Evolutionary conservation across 2,797 vertebrate genomes (phyloP).

Genomic region (Sphenodon punctatus): DNA sequence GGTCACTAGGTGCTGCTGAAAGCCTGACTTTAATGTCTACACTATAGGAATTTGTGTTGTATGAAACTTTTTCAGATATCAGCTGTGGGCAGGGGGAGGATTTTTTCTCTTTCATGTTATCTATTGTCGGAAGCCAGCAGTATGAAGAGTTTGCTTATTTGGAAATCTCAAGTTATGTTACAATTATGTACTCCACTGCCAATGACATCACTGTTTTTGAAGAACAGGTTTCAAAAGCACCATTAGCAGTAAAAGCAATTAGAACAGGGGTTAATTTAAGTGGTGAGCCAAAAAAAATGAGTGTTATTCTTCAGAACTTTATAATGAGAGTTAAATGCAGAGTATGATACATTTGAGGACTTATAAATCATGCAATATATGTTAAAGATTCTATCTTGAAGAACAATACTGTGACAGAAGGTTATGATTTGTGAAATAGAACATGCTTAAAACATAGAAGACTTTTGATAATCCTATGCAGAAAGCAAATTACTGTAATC

Average conservation of each 20-base stretch:
- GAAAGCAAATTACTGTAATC: too few relatives aligned
- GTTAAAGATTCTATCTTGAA: constrained; percentile 7
- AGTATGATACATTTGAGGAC: constrained; percentile 24
- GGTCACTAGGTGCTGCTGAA: constrained; percentile 33
- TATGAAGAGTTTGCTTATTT: constrained; percentile 28
- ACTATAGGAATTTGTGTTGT: constrained; percentile 22
- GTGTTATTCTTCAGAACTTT: constrained; percentile 39
- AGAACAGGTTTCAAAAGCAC: constrained; percentile 27
- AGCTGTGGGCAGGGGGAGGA: constrained; percentile 5
- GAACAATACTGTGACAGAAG: too few relatives aligned
- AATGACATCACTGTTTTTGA: constrained; percentile 39
- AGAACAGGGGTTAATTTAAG: constrained; percentile 37
- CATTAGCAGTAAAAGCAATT: constrained; percentile 37
- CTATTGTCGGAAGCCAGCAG: constrained; percentile 23
- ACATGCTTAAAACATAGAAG: too few relatives aligned
- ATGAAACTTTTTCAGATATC: constrained; percentile 31
- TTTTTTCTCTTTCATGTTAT: background rate
- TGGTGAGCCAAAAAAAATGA: constrained; percentile 5
- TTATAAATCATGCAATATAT: constrained; percentile 13
- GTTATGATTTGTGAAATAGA: too few relatives aligned
- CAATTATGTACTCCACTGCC: constrained; percentile 33
- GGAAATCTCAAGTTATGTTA: constrained; percentile 39
- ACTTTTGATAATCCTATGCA: too few relatives aligned
- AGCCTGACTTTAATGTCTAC: constrained; percentile 53
- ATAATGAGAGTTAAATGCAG: constrained; percentile 32